Conservation (phyloP, 2,113 vertebrate genomes). For the Rafetus swinhoei region DNA sequence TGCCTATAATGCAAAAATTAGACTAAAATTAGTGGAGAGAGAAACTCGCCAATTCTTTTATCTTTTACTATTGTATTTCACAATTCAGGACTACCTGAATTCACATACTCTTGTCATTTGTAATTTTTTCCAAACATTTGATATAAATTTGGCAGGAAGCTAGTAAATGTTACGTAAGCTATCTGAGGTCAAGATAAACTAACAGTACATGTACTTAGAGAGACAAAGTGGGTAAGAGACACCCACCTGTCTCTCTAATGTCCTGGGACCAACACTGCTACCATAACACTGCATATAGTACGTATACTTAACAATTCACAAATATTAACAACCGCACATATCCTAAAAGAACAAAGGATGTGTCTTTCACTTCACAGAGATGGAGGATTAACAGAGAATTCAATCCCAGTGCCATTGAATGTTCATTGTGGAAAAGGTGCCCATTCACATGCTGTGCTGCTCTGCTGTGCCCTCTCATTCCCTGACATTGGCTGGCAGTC, state of each 20-base stretch:
- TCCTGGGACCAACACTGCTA: neutral
- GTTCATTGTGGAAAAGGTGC: neutral
- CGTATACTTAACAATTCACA: neutral
- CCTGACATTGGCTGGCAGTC: neutral
- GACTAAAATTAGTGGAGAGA: neutral
- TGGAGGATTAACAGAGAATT: neutral
- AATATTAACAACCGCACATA: neutral
- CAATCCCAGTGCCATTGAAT: rapidly evolving
- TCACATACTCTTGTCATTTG: neutral
- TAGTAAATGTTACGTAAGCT: neutral
- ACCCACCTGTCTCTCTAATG: neutral
- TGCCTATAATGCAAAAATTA: neutral
- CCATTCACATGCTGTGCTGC: rapidly evolving
- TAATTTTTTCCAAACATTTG: neutral
- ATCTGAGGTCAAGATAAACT: neutral
- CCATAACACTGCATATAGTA: neutral
- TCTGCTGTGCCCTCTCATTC: neutral
- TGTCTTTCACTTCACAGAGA: neutral
- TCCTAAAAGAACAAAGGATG: neutral
- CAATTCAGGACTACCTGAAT: neutral
- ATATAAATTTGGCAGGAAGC: neutral
- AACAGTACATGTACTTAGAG: neutral
- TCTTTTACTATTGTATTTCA: neutral
- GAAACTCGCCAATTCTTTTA: neutral
- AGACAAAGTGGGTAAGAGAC: too few relatives aligned